These are phyloP conservation scores for Habropoda laboriosa DNA, from an alignment of 1,140 invertebrate genomes.

Conservation along the genomic window DNA sequence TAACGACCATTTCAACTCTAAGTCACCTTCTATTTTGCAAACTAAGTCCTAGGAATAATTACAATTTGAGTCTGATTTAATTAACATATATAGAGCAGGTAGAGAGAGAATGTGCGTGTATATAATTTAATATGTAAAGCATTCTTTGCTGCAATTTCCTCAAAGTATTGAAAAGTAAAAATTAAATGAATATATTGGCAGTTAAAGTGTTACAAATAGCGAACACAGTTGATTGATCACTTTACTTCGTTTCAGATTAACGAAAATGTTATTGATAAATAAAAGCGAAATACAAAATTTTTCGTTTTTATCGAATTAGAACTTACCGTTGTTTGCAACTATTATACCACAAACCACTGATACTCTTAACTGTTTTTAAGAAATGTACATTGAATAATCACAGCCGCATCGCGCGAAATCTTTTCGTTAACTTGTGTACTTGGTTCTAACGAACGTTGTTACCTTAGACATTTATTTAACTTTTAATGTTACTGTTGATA, in stretches of 20 bases:
- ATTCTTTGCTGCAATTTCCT: conserved; percentile 28
- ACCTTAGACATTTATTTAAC: not conserved
- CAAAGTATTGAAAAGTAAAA: not conserved
- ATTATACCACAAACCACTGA: not conserved
- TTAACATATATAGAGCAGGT: conserved; percentile 48
- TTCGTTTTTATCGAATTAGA: not conserved
- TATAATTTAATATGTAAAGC: conserved; percentile 31
- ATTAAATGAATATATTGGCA: too few relatives aligned
- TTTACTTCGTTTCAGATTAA: not conserved
- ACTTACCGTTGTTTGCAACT: not conserved
- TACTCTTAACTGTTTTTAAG: not conserved
- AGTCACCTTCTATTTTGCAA: conserved; percentile 73
- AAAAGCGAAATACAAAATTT: not conserved
- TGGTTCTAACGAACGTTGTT: conserved; percentile 10
- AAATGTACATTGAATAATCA: conserved; percentile 1
- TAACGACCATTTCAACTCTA: conserved; percentile 67
- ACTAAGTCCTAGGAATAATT: conserved; percentile 67
- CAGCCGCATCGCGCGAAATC: not conserved
- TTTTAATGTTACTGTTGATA: conserved; percentile 15
- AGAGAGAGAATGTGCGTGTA: conserved; percentile 30
- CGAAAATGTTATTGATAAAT: not conserved
- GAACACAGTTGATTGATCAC: not conserved
- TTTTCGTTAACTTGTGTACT: not conserved
- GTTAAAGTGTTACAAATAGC: not conserved
- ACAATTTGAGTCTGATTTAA: conserved; percentile 58